Evolutionary conservation across 1,140 invertebrate genomes (phyloP).

Genomic region (Diuraphis noxia): DNA sequence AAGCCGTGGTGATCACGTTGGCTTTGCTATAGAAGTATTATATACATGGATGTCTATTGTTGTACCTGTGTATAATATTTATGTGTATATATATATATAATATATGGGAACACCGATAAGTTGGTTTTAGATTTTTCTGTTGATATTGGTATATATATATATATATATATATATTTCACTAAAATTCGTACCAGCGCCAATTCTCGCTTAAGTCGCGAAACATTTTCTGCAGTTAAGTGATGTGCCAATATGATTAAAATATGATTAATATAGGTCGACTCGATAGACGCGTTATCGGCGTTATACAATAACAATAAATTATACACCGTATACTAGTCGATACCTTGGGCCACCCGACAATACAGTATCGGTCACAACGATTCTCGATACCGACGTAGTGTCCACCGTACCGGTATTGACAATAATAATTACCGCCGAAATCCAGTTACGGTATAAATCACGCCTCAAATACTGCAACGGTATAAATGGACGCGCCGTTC

Average conservation of each 20-base stretch:
- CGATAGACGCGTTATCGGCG: not conserved
- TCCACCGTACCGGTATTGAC: not conserved
- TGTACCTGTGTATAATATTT: not conserved
- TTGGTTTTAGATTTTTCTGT: not conserved
- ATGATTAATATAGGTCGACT: not conserved
- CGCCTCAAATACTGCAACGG: no score
- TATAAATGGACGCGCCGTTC: not conserved
- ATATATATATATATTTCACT: not conserved
- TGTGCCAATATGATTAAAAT: not conserved
- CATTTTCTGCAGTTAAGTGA: not conserved
- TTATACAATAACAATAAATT: not conserved
- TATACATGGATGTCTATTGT: not conserved
- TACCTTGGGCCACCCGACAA: not conserved
- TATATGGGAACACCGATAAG: not conserved
- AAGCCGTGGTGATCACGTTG: not conserved
- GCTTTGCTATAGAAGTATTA: not conserved
- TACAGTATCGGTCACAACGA: not conserved
- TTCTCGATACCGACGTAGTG: not conserved
- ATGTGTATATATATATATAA: not conserved
- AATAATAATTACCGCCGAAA: not conserved
- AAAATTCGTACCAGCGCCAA: not conserved
- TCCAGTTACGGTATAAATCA: not conserved
- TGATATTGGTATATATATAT: no score
- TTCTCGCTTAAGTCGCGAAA: not conserved
- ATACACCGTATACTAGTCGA: no score